Conservation (phyloP, 2,797 vertebrate genomes). For the Tauraco hartlaubi region DNA sequence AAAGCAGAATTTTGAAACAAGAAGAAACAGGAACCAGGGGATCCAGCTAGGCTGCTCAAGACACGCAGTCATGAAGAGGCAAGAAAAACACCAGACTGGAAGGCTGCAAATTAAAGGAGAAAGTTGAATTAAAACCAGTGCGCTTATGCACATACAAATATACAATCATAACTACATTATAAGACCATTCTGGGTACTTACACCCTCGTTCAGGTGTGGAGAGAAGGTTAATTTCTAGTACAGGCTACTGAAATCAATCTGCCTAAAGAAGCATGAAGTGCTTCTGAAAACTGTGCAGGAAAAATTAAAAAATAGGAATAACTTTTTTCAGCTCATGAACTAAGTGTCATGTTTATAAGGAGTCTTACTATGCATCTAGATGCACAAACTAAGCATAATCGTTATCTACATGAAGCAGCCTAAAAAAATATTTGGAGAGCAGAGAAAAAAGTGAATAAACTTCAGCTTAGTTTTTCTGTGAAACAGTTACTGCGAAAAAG, state of each 20-base stretch:
- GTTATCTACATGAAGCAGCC: neutral
- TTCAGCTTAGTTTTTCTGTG: neutral
- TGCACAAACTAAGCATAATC: neutral
- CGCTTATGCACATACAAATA: constrained; percentile 23
- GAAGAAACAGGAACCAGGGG: constrained; percentile 67
- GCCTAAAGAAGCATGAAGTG: neutral
- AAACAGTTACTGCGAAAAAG: neutral
- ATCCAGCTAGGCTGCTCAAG: constrained; percentile 71
- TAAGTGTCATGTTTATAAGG: neutral
- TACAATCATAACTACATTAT: neutral
- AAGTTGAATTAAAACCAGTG: constrained; percentile 67
- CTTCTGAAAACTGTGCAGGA: neutral
- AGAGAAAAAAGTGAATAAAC: neutral
- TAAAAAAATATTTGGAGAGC: neutral
- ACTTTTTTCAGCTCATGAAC: neutral
- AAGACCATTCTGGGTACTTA: neutral
- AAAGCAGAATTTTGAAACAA: constrained; percentile 45
- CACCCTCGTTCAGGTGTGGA: neutral
- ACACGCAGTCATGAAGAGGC: constrained; percentile 64
- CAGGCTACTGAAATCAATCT: neutral
- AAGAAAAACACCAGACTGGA: constrained; percentile 71
- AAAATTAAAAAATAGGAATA: neutral
- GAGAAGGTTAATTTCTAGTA: neutral
- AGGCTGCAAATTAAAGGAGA: constrained; percentile 73
- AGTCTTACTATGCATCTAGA: neutral